Conservation (phyloP, 2,113 vertebrate species). For the Orthonyx spaldingii region DNA sequence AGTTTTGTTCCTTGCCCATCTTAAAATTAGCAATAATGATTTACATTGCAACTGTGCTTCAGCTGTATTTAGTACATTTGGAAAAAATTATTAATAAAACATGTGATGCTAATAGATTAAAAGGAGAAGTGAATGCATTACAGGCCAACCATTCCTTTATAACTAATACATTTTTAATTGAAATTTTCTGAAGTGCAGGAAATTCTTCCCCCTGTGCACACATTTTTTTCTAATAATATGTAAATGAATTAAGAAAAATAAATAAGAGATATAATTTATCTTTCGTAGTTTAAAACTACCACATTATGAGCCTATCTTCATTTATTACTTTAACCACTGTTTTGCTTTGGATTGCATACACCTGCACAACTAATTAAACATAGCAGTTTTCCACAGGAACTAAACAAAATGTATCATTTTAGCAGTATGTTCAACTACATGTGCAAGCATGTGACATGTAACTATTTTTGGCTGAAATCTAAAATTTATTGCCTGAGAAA, state of each 20-base stretch:
- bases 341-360: neutral
- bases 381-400: neutral
- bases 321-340: neutral
- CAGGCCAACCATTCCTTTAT: neutral
- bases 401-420: neutral
- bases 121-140: neutral
- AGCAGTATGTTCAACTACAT: neutral
- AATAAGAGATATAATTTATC: neutral
- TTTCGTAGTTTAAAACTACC: neutral
- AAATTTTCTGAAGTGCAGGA: neutral
- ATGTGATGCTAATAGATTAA: neutral
- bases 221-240: neutral
- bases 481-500: neutral
- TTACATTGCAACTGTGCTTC: neutral
- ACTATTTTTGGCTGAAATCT: neutral
- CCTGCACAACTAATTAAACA: neutral
- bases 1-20: neutral
- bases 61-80: neutral
- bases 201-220: neutral
- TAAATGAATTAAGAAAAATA: neutral
- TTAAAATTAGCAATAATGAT: neutral
- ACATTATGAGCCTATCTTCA: neutral
- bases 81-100: slow-evolving; percentile 36
- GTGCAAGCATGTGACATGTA: neutral
- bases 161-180: neutral